phyloP scores from a whole-genome alignment of 2,113 vertebrate species.

The Aplodontia rufa region DNA sequence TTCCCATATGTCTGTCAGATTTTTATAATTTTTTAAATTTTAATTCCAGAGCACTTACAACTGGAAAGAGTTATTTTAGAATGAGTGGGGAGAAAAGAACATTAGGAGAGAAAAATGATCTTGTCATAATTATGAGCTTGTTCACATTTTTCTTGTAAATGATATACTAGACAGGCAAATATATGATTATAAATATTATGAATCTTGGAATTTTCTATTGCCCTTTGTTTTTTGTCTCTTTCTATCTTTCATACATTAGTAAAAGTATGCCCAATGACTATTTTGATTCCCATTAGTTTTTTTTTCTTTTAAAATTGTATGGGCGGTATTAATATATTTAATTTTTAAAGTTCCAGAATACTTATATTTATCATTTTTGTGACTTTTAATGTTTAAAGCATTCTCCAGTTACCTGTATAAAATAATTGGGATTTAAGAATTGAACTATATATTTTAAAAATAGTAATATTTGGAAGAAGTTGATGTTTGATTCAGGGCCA shows the following conservation, averaged over 20 bases:
- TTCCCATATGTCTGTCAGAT: not conserved
- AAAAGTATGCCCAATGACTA: not conserved
- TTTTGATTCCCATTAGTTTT: not conserved
- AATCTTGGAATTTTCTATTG: slow-evolving; percentile 8
- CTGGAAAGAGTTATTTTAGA: slow-evolving; percentile 31
- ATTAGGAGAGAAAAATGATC: slow-evolving; percentile 15
- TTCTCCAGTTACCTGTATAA: slow-evolving; percentile 22
- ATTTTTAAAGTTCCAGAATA: not conserved
- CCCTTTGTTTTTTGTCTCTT: not conserved
- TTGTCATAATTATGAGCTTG: not conserved
- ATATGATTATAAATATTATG: not conserved
- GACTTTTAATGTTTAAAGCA: slow-evolving; percentile 32
- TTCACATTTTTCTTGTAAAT: not conserved
- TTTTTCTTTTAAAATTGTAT: not conserved
- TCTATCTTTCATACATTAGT: not conserved
- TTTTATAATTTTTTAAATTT: slow-evolving; percentile 20
- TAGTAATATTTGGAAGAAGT: slow-evolving; percentile 29
- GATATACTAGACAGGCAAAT: not conserved
- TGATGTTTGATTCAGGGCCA: not conserved
- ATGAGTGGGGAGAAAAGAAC: not conserved
- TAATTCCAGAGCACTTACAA: not conserved
- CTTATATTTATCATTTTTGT: not conserved
- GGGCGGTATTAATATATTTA: not conserved
- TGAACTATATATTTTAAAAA: not conserved
- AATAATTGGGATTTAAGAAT: not conserved